These are phyloP conservation scores for Spheniscus mendiculus DNA, from an alignment of 2,113 vertebrate genomes.

Conservation along the genomic window DNA sequence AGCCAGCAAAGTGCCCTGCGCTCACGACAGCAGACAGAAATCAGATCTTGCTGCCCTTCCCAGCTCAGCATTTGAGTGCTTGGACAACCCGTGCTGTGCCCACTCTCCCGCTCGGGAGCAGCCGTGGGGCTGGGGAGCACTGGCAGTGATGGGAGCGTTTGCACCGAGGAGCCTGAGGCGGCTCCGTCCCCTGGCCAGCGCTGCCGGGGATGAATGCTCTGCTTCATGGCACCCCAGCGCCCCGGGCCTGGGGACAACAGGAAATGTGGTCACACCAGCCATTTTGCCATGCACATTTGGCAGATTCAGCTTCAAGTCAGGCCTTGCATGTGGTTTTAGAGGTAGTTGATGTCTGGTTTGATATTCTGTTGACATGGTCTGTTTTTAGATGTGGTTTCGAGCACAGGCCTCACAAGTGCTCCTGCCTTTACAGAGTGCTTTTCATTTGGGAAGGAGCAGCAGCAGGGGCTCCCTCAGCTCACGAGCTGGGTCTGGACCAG, in stretches of 20 bases:
- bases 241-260: neutral
- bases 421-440: neutral
- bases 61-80: neutral
- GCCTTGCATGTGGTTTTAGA: constrained; percentile 18
- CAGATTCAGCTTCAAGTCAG: neutral
- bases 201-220: neutral
- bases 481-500: neutral
- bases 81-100: fast-evolving
- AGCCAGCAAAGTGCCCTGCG: neutral
- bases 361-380: neutral
- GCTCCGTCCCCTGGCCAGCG: fast-evolving
- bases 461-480: neutral
- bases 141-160: fast-evolving
- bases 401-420: neutral
- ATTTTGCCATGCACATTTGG: neutral
- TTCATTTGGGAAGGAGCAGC: neutral
- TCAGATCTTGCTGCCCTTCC: neutral
- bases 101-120: fast-evolving
- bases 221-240: fast-evolving
- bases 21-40: fast-evolving
- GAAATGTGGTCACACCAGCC: neutral
- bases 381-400: neutral
- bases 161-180: fast-evolving
- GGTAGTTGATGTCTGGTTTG: neutral
- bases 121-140: neutral